A percentile compares a stretch with the other conserved stretches of the same genome.
Evolutionary conservation across 2,888 invertebrate genomes (phyloP).

Genomic region (Ommatoiulus sabulosus): DNA sequence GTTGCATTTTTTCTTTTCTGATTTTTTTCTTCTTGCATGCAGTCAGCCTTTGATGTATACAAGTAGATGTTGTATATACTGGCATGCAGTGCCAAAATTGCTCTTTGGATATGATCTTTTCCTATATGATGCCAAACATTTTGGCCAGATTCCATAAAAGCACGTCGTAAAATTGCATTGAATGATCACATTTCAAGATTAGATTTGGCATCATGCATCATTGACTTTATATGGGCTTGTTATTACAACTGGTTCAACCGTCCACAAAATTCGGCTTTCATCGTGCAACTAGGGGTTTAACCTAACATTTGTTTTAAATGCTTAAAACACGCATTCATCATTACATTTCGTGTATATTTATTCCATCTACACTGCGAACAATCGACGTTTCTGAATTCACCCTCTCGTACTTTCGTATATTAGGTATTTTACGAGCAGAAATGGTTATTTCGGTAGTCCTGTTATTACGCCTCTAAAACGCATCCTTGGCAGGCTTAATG

Average conservation of each 20-base stretch:
- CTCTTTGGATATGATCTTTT: slow-evolving; percentile 49
- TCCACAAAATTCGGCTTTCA: slow-evolving; percentile 51
- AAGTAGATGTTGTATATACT: background rate
- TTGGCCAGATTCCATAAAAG: slow-evolving; percentile 57
- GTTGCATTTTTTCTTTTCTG: slow-evolving; percentile 2
- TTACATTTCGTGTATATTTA: background rate
- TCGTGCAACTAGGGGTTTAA: slow-evolving; percentile 51
- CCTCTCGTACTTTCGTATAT: background rate
- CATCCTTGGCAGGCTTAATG: background rate
- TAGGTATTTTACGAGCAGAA: background rate
- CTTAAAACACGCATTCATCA: slow-evolving; percentile 43
- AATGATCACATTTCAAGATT: slow-evolving; percentile 58
- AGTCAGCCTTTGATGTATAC: slow-evolving; percentile 25
- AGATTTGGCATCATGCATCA: slow-evolving; percentile 58
- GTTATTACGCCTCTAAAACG: background rate
- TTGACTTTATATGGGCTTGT: slow-evolving; percentile 54
- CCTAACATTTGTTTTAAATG: slow-evolving; percentile 52
- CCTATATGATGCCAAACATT: slow-evolving; percentile 52
- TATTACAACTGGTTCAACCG: slow-evolving; percentile 54
- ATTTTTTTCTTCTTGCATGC: slow-evolving; percentile 25
- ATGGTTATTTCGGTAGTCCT: background rate
- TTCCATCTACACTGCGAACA: background rate
- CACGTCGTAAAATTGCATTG: slow-evolving; percentile 57
- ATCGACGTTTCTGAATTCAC: background rate
- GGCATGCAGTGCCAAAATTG: slow-evolving; percentile 47